These are phyloP conservation scores for Epicampocera succincta DNA, from an alignment of 2,888 invertebrate genomes.

Conservation along the genomic window DNA sequence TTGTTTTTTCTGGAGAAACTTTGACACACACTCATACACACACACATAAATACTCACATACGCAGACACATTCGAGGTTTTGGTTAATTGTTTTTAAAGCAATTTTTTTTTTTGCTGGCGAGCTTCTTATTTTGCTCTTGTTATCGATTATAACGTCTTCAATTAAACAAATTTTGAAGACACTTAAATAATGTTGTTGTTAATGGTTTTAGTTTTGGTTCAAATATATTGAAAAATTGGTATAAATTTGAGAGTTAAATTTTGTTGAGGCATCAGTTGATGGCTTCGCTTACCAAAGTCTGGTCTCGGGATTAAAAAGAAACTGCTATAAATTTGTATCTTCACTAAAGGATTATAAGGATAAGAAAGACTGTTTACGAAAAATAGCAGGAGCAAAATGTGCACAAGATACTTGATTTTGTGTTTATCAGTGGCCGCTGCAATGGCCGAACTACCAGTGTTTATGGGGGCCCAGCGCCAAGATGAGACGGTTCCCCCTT, in stretches of 20 bases:
- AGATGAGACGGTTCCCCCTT: conserved; percentile 81
- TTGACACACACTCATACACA: no score
- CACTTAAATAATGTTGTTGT: conserved; percentile 14
- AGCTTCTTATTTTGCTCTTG: conserved; percentile 25
- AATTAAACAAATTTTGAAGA: conserved; percentile 5
- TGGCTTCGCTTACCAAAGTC: conserved; percentile 31
- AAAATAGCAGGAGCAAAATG: conserved; percentile 73
- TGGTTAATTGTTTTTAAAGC: conserved; percentile 25
- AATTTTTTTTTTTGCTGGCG: not conserved
- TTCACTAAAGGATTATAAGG: conserved; percentile 17
- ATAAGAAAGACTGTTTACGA: not conserved
- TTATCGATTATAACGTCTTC: conserved; percentile 34
- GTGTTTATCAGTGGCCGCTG: conserved; percentile 76
- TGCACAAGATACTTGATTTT: conserved; percentile 78
- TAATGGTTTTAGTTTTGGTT: conserved; percentile 4
- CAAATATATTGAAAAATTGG: conserved; percentile 25
- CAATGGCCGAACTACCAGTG: conserved; percentile 77
- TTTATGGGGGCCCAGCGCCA: conserved; percentile 73
- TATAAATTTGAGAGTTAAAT: conserved; percentile 57
- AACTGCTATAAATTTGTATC: no score
- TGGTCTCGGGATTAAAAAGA: conserved; percentile 1
- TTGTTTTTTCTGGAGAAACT: no score
- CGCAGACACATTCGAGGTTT: not conserved
- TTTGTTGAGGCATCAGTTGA: conserved; percentile 53
- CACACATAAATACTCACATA: no score